Conservation (phyloP, 2,113 vertebrate genomes). For the Gallinago media region DNA sequence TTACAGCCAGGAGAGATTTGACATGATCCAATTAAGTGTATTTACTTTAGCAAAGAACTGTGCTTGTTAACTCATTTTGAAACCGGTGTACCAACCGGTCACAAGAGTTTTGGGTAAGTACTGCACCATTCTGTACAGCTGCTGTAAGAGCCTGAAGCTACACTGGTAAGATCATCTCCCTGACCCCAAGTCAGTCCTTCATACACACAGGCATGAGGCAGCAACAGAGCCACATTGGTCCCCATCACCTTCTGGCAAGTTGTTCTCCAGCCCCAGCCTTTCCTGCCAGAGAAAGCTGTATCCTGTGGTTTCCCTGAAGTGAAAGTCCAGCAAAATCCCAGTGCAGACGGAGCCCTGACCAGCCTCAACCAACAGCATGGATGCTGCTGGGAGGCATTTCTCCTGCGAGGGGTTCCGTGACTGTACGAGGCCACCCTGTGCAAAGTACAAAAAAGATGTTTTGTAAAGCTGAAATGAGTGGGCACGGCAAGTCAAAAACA, state of each 20-base stretch:
- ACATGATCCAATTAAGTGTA: background rate
- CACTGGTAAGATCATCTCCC: background rate
- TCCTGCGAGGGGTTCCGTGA: background rate
- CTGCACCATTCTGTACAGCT: rapidly evolving
- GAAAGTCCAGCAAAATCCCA: background rate
- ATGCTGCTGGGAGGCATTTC: background rate
- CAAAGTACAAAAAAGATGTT: background rate
- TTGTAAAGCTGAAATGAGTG: constrained; percentile 10
- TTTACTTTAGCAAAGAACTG: background rate
- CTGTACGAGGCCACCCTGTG: background rate
- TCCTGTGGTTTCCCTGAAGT: rapidly evolving
- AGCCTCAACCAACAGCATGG: background rate
- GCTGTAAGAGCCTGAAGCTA: background rate
- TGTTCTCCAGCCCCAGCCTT: background rate
- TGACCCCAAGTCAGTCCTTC: background rate
- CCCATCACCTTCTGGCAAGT: background rate
- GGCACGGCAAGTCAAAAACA: background rate
- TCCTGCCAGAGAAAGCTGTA: background rate
- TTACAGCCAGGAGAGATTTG: background rate
- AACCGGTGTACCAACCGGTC: background rate
- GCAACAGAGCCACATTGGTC: background rate
- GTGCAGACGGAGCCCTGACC: background rate
- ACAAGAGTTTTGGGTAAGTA: background rate
- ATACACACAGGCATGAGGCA: background rate
- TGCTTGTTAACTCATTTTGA: background rate